These are phyloP conservation scores for Jaculus jaculus DNA, from an alignment of 2,113 vertebrate species.

Conservation along the genomic window DNA sequence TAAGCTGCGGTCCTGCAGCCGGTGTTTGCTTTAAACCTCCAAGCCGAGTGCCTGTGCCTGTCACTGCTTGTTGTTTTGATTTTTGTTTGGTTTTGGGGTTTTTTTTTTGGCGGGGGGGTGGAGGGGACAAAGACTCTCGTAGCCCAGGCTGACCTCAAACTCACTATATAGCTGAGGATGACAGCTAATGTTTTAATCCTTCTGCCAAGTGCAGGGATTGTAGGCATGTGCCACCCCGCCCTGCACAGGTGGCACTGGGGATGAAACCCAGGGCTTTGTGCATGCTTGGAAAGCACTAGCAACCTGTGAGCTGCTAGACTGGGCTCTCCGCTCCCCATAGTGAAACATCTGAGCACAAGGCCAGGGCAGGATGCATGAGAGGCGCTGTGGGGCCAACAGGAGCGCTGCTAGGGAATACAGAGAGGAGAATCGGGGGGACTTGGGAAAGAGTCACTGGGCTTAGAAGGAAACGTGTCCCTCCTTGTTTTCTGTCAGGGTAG, in stretches of 20 bases:
- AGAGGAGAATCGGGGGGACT: not conserved
- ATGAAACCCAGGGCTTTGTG: no score
- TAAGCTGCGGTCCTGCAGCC: not conserved
- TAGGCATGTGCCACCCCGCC: no score
- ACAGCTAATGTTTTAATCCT: no score
- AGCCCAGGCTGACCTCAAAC: no score
- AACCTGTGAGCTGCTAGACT: not conserved
- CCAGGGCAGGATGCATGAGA: not conserved
- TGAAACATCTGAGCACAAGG: not conserved
- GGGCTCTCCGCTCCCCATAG: not conserved
- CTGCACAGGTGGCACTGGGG: no score
- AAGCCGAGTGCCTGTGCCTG: not conserved
- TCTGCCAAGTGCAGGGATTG: no score
- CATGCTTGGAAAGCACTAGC: no score
- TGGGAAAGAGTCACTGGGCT: not conserved
- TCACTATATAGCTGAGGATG: no score
- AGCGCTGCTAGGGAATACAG: not conserved
- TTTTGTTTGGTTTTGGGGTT: no score
- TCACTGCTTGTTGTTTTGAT: no score
- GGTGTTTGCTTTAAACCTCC: not conserved
- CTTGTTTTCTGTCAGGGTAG: not conserved
- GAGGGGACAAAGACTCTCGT: no score
- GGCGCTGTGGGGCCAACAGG: not conserved
- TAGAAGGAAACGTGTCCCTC: not conserved
- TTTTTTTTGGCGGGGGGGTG: no score